Evolutionary conservation across 2,888 invertebrate genomes (phyloP).

Genomic region (Stenoptilia bipunctidactyla): DNA sequence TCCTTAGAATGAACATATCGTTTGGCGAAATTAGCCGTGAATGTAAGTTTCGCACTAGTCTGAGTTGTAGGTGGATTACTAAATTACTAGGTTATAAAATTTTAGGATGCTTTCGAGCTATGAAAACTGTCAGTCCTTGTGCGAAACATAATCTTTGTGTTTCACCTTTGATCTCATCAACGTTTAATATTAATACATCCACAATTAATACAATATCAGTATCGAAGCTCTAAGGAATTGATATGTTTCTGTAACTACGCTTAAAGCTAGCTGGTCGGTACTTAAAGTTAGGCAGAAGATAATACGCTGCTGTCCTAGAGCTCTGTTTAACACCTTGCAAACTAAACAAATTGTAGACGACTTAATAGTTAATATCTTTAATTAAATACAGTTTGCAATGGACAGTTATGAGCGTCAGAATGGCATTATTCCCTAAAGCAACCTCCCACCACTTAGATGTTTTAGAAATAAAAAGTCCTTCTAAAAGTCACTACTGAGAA

Average conservation of each 20-base stretch:
- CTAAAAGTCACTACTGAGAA: conserved; percentile 36
- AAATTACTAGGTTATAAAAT: too few species aligned
- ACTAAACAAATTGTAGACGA: neutral
- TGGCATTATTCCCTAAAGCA: conserved; percentile 27
- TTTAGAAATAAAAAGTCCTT: conserved; percentile 7
- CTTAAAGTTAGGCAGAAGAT: conserved; percentile 40
- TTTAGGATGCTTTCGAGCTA: too few species aligned
- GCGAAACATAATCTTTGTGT: too few species aligned
- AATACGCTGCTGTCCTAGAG: conserved; percentile 27
- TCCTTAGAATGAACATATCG: too few species aligned
- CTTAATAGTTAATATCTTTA: too few species aligned
- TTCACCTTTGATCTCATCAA: too few species aligned
- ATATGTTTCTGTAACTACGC: conserved; percentile 50
- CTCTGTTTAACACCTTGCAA: conserved; percentile 5
- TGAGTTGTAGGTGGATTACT: too few species aligned
- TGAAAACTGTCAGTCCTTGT: too few species aligned
- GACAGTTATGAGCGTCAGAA: conserved; percentile 34
- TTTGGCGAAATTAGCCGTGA: too few species aligned
- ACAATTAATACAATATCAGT: conserved; percentile 17
- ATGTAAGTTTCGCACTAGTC: too few species aligned
- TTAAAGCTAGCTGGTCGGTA: conserved; percentile 51
- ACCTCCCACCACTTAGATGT: conserved; percentile 53
- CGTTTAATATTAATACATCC: conserved; percentile 6
- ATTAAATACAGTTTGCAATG: neutral
- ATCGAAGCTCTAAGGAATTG: conserved; percentile 63